These are phyloP conservation scores for Eilema sororculum DNA, from an alignment of 2,888 invertebrate species.

Conservation along the genomic window DNA sequence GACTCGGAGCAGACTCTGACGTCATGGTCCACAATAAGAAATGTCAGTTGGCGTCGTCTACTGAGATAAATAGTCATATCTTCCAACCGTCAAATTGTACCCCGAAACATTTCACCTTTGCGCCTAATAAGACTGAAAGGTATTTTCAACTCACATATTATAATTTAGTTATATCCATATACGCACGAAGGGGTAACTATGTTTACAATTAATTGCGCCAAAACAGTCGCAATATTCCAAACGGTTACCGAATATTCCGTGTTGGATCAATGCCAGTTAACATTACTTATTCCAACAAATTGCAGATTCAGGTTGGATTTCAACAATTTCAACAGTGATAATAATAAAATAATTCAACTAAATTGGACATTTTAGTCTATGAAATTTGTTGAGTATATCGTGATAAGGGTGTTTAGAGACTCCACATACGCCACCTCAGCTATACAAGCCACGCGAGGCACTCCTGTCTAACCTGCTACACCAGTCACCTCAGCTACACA, in stretches of 20 bases:
- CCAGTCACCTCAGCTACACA: too few species aligned
- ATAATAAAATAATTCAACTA: too few species aligned
- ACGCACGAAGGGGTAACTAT: constrained; percentile 48
- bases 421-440: too few species aligned
- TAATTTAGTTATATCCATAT: constrained; percentile 59
- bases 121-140: background rate
- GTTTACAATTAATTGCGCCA: constrained; percentile 43
- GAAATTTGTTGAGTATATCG: too few species aligned
- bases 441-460: too few species aligned
- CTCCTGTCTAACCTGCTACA: too few species aligned
- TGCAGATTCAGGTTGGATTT: constrained; percentile 13
- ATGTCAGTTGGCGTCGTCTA: too few species aligned
- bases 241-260: constrained; percentile 55
- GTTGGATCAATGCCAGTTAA: constrained; percentile 63
- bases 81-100: background rate
- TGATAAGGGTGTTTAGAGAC: too few species aligned
- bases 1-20: too few species aligned
- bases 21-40: too few species aligned
- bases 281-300: constrained; percentile 54
- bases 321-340: background rate
- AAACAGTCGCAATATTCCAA: constrained; percentile 60
- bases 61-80: too few species aligned
- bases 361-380: background rate
- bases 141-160: background rate
- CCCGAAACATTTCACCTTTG: background rate